These are phyloP conservation scores for Halcyon badia DNA, from an alignment of 2,797 vertebrate species.

Conservation along the genomic window DNA sequence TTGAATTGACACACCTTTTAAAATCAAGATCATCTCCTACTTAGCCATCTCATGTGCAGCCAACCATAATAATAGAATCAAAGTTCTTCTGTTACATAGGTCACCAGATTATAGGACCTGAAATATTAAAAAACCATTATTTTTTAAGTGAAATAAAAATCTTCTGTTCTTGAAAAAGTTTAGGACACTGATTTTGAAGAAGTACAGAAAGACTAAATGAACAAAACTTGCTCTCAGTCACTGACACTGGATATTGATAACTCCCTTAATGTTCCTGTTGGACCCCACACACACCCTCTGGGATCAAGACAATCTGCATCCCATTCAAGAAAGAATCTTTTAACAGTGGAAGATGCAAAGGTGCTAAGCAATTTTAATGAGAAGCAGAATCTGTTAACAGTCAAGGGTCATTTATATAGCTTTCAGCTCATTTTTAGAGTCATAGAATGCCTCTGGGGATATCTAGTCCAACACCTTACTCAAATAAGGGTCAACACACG, in stretches of 20 bases:
- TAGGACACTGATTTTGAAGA: not conserved
- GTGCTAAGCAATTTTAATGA: not conserved
- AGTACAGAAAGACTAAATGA: not conserved
- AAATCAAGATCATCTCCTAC: not conserved
- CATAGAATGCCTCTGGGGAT: not conserved
- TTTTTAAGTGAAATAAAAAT: not conserved
- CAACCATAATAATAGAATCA: not conserved
- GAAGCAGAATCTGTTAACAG: not conserved
- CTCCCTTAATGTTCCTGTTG: not conserved
- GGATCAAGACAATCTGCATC: not conserved
- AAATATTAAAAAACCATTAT: not conserved
- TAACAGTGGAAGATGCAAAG: not conserved
- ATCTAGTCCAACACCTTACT: too few species aligned
- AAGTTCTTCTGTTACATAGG: not conserved
- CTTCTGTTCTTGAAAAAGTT: not conserved
- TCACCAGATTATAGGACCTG: not conserved
- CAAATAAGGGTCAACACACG: too few species aligned
- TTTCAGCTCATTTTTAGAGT: not conserved
- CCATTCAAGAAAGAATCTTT: not conserved
- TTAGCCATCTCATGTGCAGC: not conserved
- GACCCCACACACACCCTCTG: fast-evolving
- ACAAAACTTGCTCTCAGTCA: not conserved
- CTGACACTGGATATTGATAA: not conserved
- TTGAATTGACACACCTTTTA: not conserved
- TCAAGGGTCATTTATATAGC: not conserved